These are phyloP conservation scores for Cyclopterus lumpus DNA, from an alignment of 2,797 vertebrate genomes.

Conservation along the genomic window DNA sequence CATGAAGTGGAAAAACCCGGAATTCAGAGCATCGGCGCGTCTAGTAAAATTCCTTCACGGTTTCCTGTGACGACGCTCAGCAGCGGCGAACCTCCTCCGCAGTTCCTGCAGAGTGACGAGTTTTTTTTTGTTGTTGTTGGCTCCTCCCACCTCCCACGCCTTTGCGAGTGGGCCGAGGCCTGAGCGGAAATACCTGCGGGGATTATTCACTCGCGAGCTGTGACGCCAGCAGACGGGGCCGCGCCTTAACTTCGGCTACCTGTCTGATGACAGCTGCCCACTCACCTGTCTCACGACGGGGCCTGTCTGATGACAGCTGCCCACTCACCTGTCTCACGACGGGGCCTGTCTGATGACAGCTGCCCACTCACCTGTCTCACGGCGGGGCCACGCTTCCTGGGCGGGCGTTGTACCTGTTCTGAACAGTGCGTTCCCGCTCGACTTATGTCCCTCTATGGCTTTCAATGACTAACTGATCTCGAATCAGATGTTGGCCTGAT, in stretches of 20 bases:
- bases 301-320: conserved; percentile 52
- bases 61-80: conserved; percentile 64
- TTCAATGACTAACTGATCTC: conserved; percentile 32
- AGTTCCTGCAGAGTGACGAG: conserved; percentile 57
- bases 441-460: background rate
- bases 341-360: conserved; percentile 51
- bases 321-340: conserved; percentile 24
- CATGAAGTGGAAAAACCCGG: conserved; percentile 53
- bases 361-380: conserved; percentile 20
- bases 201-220: conserved; percentile 63
- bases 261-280: conserved; percentile 52
- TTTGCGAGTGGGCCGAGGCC: conserved; percentile 56
- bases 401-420: conserved; percentile 32
- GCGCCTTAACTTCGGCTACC: conserved; percentile 79
- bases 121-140: conserved; percentile 4
- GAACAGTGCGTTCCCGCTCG: conserved; percentile 56
- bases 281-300: conserved; percentile 22
- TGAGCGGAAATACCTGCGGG: conserved; percentile 77
- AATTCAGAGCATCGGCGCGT: conserved; percentile 27
- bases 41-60: conserved; percentile 69
- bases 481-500: conserved; percentile 31
- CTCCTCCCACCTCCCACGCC: conserved; percentile 72
- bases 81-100: conserved; percentile 53
- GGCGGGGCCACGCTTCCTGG: conserved; percentile 61
- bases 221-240: conserved; percentile 75